These are phyloP conservation scores for Aplocera efformata DNA, from an alignment of 2,888 invertebrate genomes.

Conservation along the genomic window DNA sequence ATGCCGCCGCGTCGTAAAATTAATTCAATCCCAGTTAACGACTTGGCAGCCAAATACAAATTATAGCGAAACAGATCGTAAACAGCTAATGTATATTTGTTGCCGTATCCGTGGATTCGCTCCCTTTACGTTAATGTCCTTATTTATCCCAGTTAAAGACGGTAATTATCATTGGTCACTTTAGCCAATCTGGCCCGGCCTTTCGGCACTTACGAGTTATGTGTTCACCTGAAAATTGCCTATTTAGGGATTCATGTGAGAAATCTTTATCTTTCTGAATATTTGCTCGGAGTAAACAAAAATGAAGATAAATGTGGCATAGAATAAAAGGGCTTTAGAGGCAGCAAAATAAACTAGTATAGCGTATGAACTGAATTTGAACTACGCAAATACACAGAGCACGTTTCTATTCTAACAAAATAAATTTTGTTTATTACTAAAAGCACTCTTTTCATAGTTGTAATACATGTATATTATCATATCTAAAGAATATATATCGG, in stretches of 20 bases:
- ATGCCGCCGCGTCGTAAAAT: constrained; percentile 27
- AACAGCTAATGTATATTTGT: constrained; percentile 34
- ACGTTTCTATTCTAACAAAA: no score
- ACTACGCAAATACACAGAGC: no score
- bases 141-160: constrained; percentile 31
- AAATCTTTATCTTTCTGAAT: no score
- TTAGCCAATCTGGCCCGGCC: constrained; percentile 15
- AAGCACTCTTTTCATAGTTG: no score
- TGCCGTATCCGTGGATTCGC: constrained; percentile 28
- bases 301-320: no score
- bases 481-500: no score
- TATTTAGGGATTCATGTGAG: not conserved
- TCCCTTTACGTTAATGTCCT: constrained; percentile 32
- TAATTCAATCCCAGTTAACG: constrained; percentile 35
- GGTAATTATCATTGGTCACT: constrained; percentile 27
- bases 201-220: constrained; percentile 18
- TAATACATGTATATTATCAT: no score
- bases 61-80: constrained; percentile 33
- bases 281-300: no score
- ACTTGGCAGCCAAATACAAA: constrained; percentile 33
- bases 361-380: no score
- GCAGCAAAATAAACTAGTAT: no score
- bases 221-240: constrained; percentile 13
- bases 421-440: no score
- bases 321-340: no score